Conservation (phyloP, 1,140 invertebrate genomes). For the Drosophila leontia region DNA sequence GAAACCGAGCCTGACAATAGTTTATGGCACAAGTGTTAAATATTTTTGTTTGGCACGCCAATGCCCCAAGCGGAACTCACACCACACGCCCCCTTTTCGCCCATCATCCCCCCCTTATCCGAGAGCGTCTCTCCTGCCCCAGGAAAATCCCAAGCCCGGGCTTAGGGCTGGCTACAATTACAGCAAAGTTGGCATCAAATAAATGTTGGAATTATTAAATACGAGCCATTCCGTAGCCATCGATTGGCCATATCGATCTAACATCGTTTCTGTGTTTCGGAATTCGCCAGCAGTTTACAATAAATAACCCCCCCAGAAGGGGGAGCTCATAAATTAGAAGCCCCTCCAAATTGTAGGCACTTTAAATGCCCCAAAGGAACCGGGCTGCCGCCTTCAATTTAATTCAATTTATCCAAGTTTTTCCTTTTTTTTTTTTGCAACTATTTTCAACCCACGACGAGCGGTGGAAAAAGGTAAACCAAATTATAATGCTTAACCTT, state of each 20-base stretch:
- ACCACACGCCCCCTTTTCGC: background rate
- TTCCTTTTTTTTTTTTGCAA: conserved; percentile 37
- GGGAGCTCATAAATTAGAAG: conserved; percentile 61
- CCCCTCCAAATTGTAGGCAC: conserved; percentile 24
- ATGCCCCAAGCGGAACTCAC: conserved; percentile 46
- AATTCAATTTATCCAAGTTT: conserved; percentile 76
- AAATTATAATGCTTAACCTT: conserved; percentile 83
- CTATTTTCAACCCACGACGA: conserved; percentile 54
- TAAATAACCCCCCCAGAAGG: conserved; percentile 61
- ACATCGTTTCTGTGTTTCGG: conserved; percentile 52
- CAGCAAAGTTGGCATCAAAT: conserved; percentile 73
- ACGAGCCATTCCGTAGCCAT: conserved; percentile 66
- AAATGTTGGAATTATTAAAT: conserved; percentile 82
- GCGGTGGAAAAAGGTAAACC: conserved; percentile 54
- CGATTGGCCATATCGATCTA: conserved; percentile 71
- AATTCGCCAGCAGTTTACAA: conserved; percentile 68
- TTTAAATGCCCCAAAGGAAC: conserved; percentile 38
- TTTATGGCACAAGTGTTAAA: conserved; percentile 82
- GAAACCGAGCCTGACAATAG: conserved; percentile 66
- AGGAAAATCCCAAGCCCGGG: conserved; percentile 41
- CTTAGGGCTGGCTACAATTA: conserved; percentile 63
- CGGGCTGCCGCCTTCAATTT: conserved; percentile 52
- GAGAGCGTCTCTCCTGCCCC: too few species aligned
- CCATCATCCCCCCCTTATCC: conserved; percentile 18
- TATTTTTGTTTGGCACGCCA: conserved; percentile 82